Conservation (phyloP, 2,888 invertebrate genomes). For the Rhagophthalmus giganteus region DNA sequence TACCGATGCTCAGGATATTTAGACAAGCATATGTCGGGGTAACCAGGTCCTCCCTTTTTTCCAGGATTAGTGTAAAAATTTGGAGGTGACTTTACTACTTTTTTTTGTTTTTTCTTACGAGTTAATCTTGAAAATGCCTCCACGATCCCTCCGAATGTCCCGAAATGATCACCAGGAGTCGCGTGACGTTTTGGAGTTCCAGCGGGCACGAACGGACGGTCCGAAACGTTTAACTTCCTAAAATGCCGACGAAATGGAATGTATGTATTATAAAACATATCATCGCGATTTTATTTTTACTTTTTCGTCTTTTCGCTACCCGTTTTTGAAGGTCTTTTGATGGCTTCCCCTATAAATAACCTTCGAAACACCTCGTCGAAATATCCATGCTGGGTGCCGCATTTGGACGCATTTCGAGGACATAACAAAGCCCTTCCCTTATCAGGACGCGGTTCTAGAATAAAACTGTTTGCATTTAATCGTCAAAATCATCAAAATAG, state of each 20-base stretch:
- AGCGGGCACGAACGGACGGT: constrained; percentile 45
- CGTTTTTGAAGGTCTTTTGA: constrained; percentile 31
- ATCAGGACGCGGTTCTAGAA: constrained; percentile 25
- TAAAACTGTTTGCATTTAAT: background rate
- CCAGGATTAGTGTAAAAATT: constrained; percentile 50
- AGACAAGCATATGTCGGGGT: constrained; percentile 56
- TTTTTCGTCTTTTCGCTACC: constrained; percentile 2
- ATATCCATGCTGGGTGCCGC: constrained; percentile 53
- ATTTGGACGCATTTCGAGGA: constrained; percentile 50
- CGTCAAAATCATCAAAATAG: too few relatives aligned
- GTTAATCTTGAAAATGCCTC: constrained; percentile 44
- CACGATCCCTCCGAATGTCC: constrained; percentile 54
- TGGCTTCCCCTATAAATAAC: constrained; percentile 53
- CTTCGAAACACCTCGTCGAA: constrained; percentile 56
- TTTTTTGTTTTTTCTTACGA: constrained; percentile 28
- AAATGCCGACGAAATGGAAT: too few relatives aligned
- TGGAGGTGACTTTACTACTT: constrained; percentile 31
- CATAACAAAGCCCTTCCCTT: constrained; percentile 48
- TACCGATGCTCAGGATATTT: constrained; percentile 55
- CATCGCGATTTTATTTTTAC: too few relatives aligned
- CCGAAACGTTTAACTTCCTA: too few relatives aligned
- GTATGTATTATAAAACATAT: too few relatives aligned
- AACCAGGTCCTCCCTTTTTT: constrained; percentile 60
- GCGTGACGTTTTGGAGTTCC: constrained; percentile 55
- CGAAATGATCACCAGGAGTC: constrained; percentile 60